Conservation (phyloP, 2,888 invertebrate genomes). For the Lasioglossum oenotherae region DNA sequence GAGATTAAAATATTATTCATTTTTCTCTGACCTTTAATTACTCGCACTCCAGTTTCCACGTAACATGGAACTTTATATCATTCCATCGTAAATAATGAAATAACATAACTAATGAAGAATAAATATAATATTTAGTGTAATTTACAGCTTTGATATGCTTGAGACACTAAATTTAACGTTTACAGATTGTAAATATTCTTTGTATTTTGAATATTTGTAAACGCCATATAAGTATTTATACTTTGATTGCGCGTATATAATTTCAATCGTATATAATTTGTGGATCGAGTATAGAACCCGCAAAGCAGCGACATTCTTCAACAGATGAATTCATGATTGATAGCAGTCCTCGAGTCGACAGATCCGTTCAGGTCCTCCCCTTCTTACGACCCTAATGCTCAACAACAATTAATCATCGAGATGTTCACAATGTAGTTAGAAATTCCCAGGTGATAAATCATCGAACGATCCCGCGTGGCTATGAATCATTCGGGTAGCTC, state of each 20-base stretch:
- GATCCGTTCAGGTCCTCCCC: slow-evolving; percentile 14
- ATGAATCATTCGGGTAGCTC: slow-evolving; percentile 15
- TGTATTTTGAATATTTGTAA: no score
- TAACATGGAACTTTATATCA: no score
- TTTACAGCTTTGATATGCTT: no score
- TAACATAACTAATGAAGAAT: no score
- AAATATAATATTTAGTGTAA: no score
- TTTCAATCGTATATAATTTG: not conserved
- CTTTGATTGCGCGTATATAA: no score
- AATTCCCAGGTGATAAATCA: slow-evolving; percentile 38
- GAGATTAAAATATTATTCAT: no score
- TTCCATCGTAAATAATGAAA: no score
- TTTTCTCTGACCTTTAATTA: no score
- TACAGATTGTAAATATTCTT: no score
- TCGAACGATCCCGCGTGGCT: slow-evolving; percentile 12
- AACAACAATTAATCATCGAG: slow-evolving; percentile 40
- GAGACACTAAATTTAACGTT: no score
- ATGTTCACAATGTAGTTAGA: slow-evolving; percentile 36
- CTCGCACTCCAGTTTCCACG: no score
- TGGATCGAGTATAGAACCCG: not conserved
- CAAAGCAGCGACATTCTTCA: slow-evolving; percentile 14
- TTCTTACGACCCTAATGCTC: slow-evolving; percentile 30
- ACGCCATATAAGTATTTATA: not conserved
- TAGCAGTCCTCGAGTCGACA: slow-evolving; percentile 32
- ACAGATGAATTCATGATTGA: slow-evolving; percentile 39